phyloP scores from a whole-genome alignment of 1,140 invertebrate genomes.

The Archegozetes longisetosus region DNA sequence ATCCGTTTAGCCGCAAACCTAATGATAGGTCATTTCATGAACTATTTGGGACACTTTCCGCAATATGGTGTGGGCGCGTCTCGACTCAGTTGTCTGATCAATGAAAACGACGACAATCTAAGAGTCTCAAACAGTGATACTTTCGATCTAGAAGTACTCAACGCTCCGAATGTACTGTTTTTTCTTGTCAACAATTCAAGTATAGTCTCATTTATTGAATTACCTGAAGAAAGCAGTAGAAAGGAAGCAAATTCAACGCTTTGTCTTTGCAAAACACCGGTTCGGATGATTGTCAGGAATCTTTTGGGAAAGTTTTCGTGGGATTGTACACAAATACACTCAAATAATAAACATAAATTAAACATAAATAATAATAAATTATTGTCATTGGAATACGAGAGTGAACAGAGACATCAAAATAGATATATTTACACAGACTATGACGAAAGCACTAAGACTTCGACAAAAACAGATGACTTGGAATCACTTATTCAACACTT shows the following conservation, averaged over 20 bases:
- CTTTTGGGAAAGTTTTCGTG: conserved; percentile 91
- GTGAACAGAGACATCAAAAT: conserved; percentile 4
- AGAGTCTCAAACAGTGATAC: conserved; percentile 51
- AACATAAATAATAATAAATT: not conserved
- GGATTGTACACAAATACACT: conserved; percentile 50
- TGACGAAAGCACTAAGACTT: conserved; percentile 15
- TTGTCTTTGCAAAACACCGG: conserved; percentile 31
- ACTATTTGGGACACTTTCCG: conserved; percentile 74
- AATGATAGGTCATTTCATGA: conserved; percentile 60
- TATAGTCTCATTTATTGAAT: conserved; percentile 73
- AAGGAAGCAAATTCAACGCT: not conserved
- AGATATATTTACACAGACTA: not conserved
- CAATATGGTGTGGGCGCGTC: conserved; percentile 64
- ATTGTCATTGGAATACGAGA: not conserved
- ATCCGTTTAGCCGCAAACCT: conserved; percentile 6
- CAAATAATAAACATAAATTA: not conserved
- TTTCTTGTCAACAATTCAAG: conserved; percentile 63
- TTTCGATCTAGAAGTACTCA: conserved; percentile 57
- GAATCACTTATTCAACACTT: conserved; percentile 62
- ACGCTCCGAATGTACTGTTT: conserved; percentile 71
- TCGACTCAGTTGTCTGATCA: conserved; percentile 62
- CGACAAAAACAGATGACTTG: not conserved
- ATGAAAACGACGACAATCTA: conserved; percentile 81
- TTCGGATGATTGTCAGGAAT: conserved; percentile 72
- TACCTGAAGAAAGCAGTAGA: not conserved